phyloP scores from a whole-genome alignment of 1,140 invertebrate genomes.

The Magallana ariakensis region DNA sequence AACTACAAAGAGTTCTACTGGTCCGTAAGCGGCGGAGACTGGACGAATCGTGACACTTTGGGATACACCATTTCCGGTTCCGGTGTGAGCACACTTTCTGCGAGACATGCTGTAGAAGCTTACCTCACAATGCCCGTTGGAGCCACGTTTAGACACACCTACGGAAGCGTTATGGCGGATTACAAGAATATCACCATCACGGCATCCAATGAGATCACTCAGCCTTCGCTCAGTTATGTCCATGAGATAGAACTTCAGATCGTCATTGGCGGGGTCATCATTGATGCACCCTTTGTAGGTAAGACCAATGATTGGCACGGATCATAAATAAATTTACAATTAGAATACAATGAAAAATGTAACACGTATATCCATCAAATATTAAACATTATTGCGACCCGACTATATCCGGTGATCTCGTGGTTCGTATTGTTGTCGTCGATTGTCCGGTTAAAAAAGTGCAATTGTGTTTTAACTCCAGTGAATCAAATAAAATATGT shows the following conservation, averaged over 20 bases:
- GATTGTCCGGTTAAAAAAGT: no score
- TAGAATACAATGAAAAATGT: no score
- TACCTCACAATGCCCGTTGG: slow-evolving; percentile 46
- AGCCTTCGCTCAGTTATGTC: not conserved
- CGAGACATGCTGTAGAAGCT: slow-evolving; percentile 55
- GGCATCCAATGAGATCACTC: slow-evolving; percentile 52
- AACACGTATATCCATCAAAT: no score
- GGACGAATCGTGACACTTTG: not conserved
- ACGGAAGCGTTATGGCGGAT: not conserved
- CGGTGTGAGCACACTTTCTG: slow-evolving; percentile 15
- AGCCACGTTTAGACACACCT: slow-evolving; percentile 55
- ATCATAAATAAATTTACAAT: no score
- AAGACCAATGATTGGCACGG: not conserved
- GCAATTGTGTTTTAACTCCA: no score
- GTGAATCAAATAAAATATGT: no score
- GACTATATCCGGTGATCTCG: no score
- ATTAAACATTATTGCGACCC: no score
- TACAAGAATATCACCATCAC: slow-evolving; percentile 49
- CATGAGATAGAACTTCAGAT: slow-evolving; percentile 21
- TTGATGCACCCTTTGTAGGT: not conserved
- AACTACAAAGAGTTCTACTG: slow-evolving; percentile 56
- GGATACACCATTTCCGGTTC: slow-evolving; percentile 46
- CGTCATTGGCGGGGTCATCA: not conserved
- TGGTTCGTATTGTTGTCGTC: no score
- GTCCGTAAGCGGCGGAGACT: slow-evolving; percentile 49